phyloP scores from a whole-genome alignment of 2,888 invertebrate genomes.

The Coleophora deauratella region DNA sequence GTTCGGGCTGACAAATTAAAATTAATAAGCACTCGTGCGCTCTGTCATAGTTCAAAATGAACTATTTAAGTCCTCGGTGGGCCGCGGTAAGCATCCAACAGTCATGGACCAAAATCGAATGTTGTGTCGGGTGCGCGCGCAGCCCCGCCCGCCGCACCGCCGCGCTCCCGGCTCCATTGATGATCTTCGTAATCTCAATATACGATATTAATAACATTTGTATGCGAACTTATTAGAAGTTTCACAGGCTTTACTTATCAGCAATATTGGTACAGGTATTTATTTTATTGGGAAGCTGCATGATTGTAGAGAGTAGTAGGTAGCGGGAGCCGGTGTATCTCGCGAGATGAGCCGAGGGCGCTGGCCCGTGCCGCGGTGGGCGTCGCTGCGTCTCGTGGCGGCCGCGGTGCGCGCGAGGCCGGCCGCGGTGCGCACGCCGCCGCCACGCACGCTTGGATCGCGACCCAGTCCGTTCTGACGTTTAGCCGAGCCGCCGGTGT shows the following conservation, averaged over 20 bases:
- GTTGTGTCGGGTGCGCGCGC: constrained; percentile 65
- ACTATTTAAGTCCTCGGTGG: constrained; percentile 68
- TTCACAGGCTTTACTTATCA: constrained; percentile 10
- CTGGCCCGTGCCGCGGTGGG: constrained; percentile 60
- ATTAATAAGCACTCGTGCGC: constrained; percentile 37
- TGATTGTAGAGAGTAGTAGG: not conserved
- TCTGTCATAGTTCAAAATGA: constrained; percentile 56
- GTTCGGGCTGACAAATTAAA: constrained; percentile 16
- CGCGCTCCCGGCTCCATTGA: constrained; percentile 61
- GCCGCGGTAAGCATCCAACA: constrained; percentile 69
- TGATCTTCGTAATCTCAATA: constrained; percentile 66
- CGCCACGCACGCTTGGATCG: constrained; percentile 64
- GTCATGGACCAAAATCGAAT: constrained; percentile 76
- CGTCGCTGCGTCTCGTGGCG: constrained; percentile 71
- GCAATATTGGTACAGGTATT: not conserved
- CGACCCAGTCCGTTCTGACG: constrained; percentile 70
- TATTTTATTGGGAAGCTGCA: not conserved
- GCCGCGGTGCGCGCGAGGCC: constrained; percentile 55
- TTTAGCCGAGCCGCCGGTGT: constrained; percentile 64
- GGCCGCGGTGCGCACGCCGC: constrained; percentile 60
- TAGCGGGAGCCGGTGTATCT: constrained; percentile 7
- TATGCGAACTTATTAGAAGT: constrained; percentile 24
- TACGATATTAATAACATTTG: constrained; percentile 45
- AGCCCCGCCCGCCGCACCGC: constrained; percentile 55
- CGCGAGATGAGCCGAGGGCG: constrained; percentile 40